Conservation (phyloP, 2,113 vertebrate genomes). For the Pampusana beccarii region DNA sequence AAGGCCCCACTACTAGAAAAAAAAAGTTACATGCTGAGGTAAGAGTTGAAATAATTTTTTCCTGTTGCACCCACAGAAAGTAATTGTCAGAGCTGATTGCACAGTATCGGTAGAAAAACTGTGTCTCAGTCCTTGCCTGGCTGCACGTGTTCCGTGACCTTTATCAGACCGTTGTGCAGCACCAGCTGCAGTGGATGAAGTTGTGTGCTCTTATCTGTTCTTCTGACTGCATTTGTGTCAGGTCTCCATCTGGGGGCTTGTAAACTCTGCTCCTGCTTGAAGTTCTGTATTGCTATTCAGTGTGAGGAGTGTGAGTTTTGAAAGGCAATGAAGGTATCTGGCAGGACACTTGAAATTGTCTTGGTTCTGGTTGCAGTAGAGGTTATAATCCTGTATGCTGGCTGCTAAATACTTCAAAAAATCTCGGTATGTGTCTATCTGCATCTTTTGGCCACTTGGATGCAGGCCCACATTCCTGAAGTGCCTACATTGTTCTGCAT, state of each 20-base stretch:
- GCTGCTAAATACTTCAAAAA: background rate
- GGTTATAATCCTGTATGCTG: background rate
- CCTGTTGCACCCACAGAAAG: background rate
- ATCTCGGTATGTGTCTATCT: background rate
- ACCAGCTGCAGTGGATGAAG: background rate
- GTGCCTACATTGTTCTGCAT: background rate
- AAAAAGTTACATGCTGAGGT: background rate
- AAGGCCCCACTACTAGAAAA: background rate
- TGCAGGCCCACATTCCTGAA: background rate
- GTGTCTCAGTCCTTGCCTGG: background rate
- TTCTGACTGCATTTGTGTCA: background rate
- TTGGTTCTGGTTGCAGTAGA: background rate
- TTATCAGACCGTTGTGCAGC: background rate
- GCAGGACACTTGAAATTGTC: background rate
- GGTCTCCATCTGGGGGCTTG: rapidly evolving
- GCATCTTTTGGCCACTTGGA: background rate
- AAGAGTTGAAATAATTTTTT: background rate
- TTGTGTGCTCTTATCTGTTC: background rate
- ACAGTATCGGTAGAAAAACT: background rate
- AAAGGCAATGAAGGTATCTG: background rate
- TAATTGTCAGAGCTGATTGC: background rate
- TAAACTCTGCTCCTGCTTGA: background rate
- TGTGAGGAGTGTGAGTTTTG: background rate
- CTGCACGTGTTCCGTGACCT: rapidly evolving
- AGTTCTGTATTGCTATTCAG: background rate